These are phyloP conservation scores for Xiphias gladius DNA, from an alignment of 2,113 vertebrate species.

Conservation along the genomic window DNA sequence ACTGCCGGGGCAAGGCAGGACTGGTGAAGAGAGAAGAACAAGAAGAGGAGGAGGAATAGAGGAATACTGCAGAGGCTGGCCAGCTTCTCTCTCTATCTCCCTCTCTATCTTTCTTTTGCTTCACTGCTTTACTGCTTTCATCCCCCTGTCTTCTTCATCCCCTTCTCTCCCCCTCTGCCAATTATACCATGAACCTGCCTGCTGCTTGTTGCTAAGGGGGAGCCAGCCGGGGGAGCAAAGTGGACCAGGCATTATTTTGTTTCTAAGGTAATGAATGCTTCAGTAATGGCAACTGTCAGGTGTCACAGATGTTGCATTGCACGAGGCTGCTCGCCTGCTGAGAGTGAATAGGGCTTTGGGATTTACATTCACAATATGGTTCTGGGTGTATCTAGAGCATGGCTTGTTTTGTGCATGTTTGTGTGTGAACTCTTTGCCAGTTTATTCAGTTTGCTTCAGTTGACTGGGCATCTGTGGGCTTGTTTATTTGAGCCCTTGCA, in stretches of 20 bases:
- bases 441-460: conserved; percentile 55
- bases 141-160: conserved; percentile 58
- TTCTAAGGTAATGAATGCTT: conserved; percentile 82
- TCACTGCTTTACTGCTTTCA: conserved; percentile 69
- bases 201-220: conserved; percentile 85
- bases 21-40: conserved; percentile 65
- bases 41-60: conserved; percentile 68
- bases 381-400: conserved; percentile 37
- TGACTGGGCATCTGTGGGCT: conserved; percentile 29
- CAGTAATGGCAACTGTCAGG: conserved; percentile 60
- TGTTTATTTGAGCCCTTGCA: conserved; percentile 44
- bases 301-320: conserved; percentile 72
- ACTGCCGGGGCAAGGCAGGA: conserved; percentile 70
- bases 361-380: conserved; percentile 19
- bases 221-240: conserved; percentile 73
- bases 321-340: conserved; percentile 31
- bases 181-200: conserved; percentile 81
- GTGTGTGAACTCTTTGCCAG: conserved; percentile 59
- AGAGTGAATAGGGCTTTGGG: conserved; percentile 23
- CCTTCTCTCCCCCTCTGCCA: conserved; percentile 66
- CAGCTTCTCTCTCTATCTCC: conserved; percentile 56
- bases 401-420: conserved; percentile 41
- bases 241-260: conserved; percentile 75
- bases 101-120: conserved; percentile 41
- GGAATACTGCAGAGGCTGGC: conserved; percentile 79